Base-by-base conservation (phyloP, 2,797 vertebrate genomes). In the Allobates femoralis region DNA sequence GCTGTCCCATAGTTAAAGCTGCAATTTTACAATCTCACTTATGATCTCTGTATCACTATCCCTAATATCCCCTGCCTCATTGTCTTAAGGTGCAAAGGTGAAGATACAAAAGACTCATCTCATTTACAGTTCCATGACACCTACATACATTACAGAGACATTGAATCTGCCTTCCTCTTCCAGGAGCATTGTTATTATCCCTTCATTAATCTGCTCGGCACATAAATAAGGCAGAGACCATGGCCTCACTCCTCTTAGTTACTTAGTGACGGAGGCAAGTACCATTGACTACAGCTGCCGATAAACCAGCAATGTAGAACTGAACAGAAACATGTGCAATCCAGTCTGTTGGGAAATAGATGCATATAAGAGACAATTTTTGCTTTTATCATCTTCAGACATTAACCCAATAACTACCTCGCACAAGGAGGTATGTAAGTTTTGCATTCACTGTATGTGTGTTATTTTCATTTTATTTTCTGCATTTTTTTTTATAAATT, bases 241-340 rank as follows among this genome's bases (percentile, higher is more conserved):
- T 80, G 81, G 83, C 75, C 34, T 8, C 51, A 87, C 91, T 93
- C 93, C 91, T 92, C 80, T 82, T 73, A 77, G 92, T 96, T 94
- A 92, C 95, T 92, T 92, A 90, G 94, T 92, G 93, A 94, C 92
- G 7, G 90, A 66, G 86, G 82, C 74, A 41, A 84, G 78, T 87
- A 84, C 84, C 71, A 5, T 73, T 1, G 88, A 80, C 53, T 84
- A 88, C 80, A 67, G 89, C 89, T 89, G 62, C 58, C 26, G 1
- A 75, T 26, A 30, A 89, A 85, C 87, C 50, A 87, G 89, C 10
- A 83, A 84, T 88, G 62, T 77, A 15, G 64, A 88, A 86, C 90
- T 32, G 26, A 19, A 46, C 89, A 85, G 90, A 87, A 92, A 91
- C 91, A 30, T n/a, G 92, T 64, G 30, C 64, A 91, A 89, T 84